Conservation (phyloP, 2,888 invertebrate genomes). For the Ophonus ardosiacus region DNA sequence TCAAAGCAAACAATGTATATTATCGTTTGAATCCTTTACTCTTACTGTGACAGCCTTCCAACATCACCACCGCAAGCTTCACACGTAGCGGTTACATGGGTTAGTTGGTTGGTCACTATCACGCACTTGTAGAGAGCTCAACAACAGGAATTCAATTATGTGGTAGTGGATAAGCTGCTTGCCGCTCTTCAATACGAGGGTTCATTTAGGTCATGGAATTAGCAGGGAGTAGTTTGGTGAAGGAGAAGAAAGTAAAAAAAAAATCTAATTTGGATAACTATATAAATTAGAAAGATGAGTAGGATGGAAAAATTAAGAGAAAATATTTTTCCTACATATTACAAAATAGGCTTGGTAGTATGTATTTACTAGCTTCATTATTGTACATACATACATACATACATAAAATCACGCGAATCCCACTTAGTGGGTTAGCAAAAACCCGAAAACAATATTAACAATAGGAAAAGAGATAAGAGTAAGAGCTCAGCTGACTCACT, state of each 20-base stretch:
- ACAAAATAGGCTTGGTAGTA: too few species aligned
- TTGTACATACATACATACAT: too few species aligned
- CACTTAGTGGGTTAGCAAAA: too few species aligned
- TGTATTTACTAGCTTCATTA: too few species aligned
- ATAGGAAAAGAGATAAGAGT: too few species aligned
- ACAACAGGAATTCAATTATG: neutral
- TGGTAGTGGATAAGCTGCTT: neutral
- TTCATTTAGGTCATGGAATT: neutral
- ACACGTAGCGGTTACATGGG: neutral
- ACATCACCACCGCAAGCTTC: neutral
- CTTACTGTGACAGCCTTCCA: neutral
- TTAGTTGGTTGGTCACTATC: neutral
- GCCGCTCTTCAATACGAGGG: neutral
- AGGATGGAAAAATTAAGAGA: too few species aligned
- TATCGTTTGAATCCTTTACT: neutral
- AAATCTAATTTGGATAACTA: neutral
- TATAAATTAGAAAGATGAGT: neutral
- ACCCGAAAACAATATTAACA: too few species aligned
- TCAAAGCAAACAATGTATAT: neutral
- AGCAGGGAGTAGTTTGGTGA: neutral
- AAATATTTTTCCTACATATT: too few species aligned
- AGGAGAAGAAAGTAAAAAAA: neutral
- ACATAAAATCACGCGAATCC: too few species aligned
- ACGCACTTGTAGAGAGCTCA: neutral
- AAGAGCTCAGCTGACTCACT: too few species aligned